Evolutionary conservation across 1,140 invertebrate genomes (phyloP), one percentile per base, ranked within the genome.

Genomic region (Orussus abietinus): DNA sequence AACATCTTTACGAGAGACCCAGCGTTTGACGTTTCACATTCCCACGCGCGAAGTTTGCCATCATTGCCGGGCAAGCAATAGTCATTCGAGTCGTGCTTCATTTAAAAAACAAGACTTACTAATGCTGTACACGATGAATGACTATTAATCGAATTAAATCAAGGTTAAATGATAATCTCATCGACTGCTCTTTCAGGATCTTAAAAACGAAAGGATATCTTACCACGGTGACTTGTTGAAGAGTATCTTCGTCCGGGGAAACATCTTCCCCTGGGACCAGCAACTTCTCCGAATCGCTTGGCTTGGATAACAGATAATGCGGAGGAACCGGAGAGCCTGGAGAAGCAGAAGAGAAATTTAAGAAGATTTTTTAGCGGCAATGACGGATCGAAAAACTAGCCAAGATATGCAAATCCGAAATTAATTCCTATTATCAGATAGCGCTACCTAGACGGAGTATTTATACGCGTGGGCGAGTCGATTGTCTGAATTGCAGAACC

Each of bases 161-260:
- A n/a, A n/a, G n/a, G n/a, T n/a, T n/a, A n/a, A n/a, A n/a, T n/a
- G n/a, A n/a, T n/a, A n/a, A n/a, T n/a, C n/a, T n/a, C n/a, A n/a
- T n/a, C n/a, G n/a, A n/a, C n/a, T n/a, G n/a, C n/a, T n/a, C n/a
- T n/a, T n/a, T n/a, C n/a, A n/a, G n/a, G n/a, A n/a, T n/a, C n/a
- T n/a, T n/a, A n/a, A n/a, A n/a, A n/a, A n/a, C n/a, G n/a, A n/a
- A n/a, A n/a, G n/a, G n/a, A n/a, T n/a, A n/a, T n/a, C 36, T 49
- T 55, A 66, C 64, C 46, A 59, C 29, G 41, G 49, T 64, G 4
- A 65, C 51, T 40, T 59, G 43, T 32, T 52, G 55, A 15, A 66
- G 43, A 12, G 59, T 58, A 22, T 53, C 41, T 15, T 50, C 22
- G 21, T 47, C 32, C 26, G n/a, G n/a, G n/a, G n/a, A n/a, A n/a